These are phyloP conservation scores for Sebastes steindachneri DNA, from an alignment of 2,797 vertebrate genomes.

Conservation along the genomic window DNA sequence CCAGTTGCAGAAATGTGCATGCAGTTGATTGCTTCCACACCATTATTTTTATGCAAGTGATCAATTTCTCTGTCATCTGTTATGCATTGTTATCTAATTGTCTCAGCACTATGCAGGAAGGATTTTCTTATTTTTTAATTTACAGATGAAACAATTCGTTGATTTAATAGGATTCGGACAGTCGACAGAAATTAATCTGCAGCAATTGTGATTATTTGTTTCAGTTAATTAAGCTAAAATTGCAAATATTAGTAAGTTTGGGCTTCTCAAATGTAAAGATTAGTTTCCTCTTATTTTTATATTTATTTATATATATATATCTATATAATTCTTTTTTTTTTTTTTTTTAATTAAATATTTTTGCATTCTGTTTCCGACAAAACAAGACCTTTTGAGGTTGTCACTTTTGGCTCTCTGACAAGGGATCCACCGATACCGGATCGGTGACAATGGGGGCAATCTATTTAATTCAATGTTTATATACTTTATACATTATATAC, in stretches of 20 bases:
- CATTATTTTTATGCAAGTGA: not conserved
- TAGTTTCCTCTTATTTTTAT: not conserved
- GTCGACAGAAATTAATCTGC: not conserved
- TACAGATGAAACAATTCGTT: not conserved
- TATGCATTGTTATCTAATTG: not conserved
- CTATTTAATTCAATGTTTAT: no score
- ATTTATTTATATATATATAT: no score
- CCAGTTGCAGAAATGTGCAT: not conserved
- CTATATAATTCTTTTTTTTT: not conserved
- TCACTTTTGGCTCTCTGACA: no score
- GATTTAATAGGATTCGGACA: not conserved
- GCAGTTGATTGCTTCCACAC: not conserved
- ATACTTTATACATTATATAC: no score
- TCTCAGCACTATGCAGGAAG: not conserved
- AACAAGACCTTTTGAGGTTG: not conserved
- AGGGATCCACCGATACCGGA: no score
- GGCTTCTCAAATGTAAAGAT: not conserved
- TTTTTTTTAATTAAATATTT: not conserved
- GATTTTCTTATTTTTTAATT: not conserved
- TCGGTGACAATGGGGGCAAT: no score
- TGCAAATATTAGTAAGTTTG: not conserved
- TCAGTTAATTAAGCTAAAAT: not conserved
- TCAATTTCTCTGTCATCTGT: not conserved
- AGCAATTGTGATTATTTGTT: not conserved
- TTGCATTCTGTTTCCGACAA: not conserved